A percentile compares a stretch with the other conserved stretches of the same genome.
Evolutionary conservation across 1,140 invertebrate species (phyloP).

Genomic region (Harpegnathos saltator): DNA sequence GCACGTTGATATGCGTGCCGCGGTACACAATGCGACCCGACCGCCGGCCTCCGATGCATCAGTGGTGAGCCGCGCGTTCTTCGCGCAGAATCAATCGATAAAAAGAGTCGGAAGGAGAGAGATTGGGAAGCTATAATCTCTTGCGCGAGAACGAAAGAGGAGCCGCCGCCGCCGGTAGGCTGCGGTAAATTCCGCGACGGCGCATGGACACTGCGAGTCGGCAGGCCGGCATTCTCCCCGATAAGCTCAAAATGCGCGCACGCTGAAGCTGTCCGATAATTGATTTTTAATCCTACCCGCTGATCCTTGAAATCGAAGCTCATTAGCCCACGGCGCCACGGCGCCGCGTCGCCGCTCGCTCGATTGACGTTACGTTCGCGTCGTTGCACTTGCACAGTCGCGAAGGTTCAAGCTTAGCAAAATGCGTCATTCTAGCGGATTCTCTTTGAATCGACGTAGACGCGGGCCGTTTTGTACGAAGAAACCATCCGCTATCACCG

Average conservation of each 20-base stretch:
- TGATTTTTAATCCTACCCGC: neutral
- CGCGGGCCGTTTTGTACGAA: constrained; percentile 29
- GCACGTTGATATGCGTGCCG: neutral
- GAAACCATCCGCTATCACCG: constrained; percentile 13
- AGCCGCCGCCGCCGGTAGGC: neutral
- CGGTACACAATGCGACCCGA: constrained; percentile 4
- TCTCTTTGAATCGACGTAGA: constrained; percentile 27
- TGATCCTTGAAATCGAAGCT: neutral
- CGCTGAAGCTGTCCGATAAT: neutral
- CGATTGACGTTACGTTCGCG: no score
- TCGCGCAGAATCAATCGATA: neutral
- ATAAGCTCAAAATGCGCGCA: constrained; percentile 20
- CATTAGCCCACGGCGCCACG: constrained; percentile 15
- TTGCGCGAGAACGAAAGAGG: neutral
- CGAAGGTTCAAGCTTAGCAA: no score
- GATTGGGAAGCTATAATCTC: constrained; percentile 22
- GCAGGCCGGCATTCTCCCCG: neutral
- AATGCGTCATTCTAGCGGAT: neutral
- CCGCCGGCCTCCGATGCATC: neutral
- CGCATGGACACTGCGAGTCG: no score
- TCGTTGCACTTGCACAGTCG: no score
- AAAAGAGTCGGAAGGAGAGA: neutral
- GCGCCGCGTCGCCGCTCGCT: neutral
- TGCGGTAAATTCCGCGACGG: neutral
- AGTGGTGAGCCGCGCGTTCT: no score